Evolutionary conservation across 2,113 vertebrate species (phyloP).

Genomic region (Malurus alboscapulatus): DNA sequence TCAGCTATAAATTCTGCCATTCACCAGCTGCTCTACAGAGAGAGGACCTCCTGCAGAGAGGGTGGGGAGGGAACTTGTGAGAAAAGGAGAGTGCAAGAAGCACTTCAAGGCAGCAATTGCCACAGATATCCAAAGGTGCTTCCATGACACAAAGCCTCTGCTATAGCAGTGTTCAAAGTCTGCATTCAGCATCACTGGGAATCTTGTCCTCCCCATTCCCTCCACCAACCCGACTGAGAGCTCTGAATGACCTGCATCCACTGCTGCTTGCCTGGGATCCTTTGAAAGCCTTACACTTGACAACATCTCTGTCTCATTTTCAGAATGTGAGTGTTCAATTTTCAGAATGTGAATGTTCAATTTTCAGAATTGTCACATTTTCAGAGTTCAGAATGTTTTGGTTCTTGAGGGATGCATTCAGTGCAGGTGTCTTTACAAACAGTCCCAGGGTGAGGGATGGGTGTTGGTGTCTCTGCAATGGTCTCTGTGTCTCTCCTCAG

Average conservation of each 20-base stretch:
- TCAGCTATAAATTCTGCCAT: neutral
- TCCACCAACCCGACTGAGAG: rapidly evolving
- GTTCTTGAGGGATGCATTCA: rapidly evolving
- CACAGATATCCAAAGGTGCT: neutral
- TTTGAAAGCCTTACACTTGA: neutral
- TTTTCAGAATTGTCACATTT: neutral
- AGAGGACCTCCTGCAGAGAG: neutral
- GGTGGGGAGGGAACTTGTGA: neutral
- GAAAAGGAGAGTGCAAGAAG: neutral
- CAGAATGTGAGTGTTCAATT: neutral
- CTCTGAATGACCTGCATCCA: neutral
- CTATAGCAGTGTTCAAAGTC: neutral
- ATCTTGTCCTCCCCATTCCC: neutral
- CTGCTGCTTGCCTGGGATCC: neutral
- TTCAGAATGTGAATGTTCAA: neutral
- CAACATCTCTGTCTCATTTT: neutral
- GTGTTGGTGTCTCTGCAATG: too few relatives aligned
- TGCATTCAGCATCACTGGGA: neutral
- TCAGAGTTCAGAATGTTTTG: neutral
- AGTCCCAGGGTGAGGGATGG: too few relatives aligned
- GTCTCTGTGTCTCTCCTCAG: too few relatives aligned
- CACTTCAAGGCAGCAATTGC: neutral
- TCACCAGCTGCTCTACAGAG: neutral
- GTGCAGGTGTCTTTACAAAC: too few relatives aligned
- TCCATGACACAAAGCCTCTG: neutral